phyloP scores from a whole-genome alignment of 1,140 invertebrate species.

The Drosophila azteca region DNA sequence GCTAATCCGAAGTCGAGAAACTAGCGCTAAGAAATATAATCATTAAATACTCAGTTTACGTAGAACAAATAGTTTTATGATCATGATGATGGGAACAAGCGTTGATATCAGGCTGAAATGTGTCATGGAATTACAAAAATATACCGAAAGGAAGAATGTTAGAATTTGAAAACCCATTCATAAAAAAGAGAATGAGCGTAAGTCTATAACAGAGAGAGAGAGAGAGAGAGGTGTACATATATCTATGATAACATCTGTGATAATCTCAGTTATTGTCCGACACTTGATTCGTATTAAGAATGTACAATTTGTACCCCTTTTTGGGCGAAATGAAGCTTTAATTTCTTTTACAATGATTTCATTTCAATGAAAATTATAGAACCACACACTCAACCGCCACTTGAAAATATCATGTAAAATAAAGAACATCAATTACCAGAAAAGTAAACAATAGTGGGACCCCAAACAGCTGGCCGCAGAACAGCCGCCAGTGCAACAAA shows the following conservation, averaged over 20 bases:
- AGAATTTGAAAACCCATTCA: constrained; percentile 33
- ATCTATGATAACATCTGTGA: no score
- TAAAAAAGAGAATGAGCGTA: constrained; percentile 8
- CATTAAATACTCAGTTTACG: no score
- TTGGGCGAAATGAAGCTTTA: not conserved
- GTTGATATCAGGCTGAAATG: constrained; percentile 57
- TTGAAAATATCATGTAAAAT: constrained; percentile 29
- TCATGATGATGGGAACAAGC: not conserved
- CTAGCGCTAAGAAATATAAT: no score
- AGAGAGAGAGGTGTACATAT: not conserved
- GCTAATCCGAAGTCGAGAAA: no score
- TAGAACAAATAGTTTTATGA: not conserved
- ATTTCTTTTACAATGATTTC: not conserved
- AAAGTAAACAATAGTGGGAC: constrained; percentile 45
- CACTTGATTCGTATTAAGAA: no score
- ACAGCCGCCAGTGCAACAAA: constrained; percentile 10
- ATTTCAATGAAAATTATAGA: no score
- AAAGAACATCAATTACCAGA: constrained; percentile 2
- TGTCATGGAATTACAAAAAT: constrained; percentile 14
- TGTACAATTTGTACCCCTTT: no score
- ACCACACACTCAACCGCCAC: constrained; percentile 9
- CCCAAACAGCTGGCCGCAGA: constrained; percentile 23
- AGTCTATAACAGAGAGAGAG: no score
- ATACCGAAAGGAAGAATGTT: constrained; percentile 21
- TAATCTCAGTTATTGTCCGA: not conserved